Base-by-base conservation (phyloP, 35 echinoderm and acorn worm species). In the Chiridota heheva region DNA sequence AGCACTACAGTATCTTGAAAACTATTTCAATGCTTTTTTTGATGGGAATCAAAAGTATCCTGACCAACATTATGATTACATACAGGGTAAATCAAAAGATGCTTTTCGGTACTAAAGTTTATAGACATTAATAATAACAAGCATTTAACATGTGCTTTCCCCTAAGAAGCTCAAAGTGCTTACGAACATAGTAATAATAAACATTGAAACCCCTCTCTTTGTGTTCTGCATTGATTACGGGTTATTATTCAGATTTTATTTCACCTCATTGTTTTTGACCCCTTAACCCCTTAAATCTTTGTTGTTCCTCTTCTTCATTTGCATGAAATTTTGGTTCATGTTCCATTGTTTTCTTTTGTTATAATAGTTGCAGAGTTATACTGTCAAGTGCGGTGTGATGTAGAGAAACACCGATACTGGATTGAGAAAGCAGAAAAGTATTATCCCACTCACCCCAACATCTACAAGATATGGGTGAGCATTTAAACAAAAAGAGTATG, bases 341-440 rank as follows among this genome's bases (percentile, higher is more conserved):
- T 38, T 77, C 35, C 16, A n/a, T n/a, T n/a, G n/a, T n/a, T n/a
- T n/a, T n/a, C n/a, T n/a, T n/a, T n/a, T n/a, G n/a, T n/a, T n/a
- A n/a, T n/a, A n/a, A 22, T 58, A 95, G 91, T 95, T 77, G 93
- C 83, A n/a, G 83, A 82, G 29, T 74, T 96, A n/a, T 90, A 90
- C 70, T 96, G 93, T 65, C 67, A 77, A 20, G 42, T 96, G 5
- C 60, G 38, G n/a, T 57, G 42, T 82, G 92, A 96, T 30, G 32
- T 79, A 24, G 87, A 91, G 41, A 90, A 73, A 38, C 71, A 82
- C 45, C 60, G 84, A 31, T 87, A 96, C 66, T 96, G 93, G 93
- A 87, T 72, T 4, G 88, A 86, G 35, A 80, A 79, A 28, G 93
- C 84, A 32, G 88, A 87, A 20, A 74, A 90, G 53, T 87, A 72